phyloP scores from a whole-genome alignment of 1,140 invertebrate genomes.

The Heliconius hewitsoni region DNA sequence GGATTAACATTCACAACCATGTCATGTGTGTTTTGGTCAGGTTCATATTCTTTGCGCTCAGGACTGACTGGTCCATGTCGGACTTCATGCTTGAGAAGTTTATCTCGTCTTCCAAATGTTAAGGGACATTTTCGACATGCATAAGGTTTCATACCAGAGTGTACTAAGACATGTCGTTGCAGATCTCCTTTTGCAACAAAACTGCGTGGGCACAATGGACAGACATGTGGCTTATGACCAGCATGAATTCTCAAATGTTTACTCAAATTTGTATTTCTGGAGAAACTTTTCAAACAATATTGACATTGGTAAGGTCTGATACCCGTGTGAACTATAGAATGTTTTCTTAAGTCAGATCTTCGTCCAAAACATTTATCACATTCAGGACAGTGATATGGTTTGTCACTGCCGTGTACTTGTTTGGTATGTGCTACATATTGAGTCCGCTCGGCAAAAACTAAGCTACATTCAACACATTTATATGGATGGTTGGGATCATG shows the following conservation, averaged over 20 bases:
- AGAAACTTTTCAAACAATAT: conserved; percentile 86
- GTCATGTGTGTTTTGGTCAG: conserved; percentile 71
- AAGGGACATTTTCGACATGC: conserved; percentile 85
- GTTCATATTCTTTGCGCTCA: conserved; percentile 55
- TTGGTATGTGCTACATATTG: conserved; percentile 84
- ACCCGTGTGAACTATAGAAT: conserved; percentile 88
- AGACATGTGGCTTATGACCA: conserved; percentile 86
- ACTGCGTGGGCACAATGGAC: conserved; percentile 87
- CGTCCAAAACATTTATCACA: conserved; percentile 85
- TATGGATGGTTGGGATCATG: conserved; percentile 83
- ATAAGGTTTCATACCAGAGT: conserved; percentile 87
- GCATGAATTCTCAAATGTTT: conserved; percentile 91
- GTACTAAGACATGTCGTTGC: conserved; percentile 86
- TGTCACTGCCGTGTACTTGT: conserved; percentile 83
- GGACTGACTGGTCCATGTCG: conserved; percentile 71
- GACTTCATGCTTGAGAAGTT: conserved; percentile 83
- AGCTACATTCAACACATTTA: conserved; percentile 82
- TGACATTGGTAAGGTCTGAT: conserved; percentile 85
- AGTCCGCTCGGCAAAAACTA: conserved; percentile 80
- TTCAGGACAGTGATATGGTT: conserved; percentile 84
- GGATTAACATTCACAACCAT: conserved; percentile 83
- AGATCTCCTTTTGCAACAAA: conserved; percentile 87
- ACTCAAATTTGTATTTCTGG: conserved; percentile 90
- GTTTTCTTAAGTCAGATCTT: conserved; percentile 85
- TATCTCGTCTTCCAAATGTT: conserved; percentile 85